A percentile compares a stretch with the other conserved stretches of the same genome.
Conservation (phyloP, 2,888 invertebrate genomes). For the Prosapia bicincta region DNA sequence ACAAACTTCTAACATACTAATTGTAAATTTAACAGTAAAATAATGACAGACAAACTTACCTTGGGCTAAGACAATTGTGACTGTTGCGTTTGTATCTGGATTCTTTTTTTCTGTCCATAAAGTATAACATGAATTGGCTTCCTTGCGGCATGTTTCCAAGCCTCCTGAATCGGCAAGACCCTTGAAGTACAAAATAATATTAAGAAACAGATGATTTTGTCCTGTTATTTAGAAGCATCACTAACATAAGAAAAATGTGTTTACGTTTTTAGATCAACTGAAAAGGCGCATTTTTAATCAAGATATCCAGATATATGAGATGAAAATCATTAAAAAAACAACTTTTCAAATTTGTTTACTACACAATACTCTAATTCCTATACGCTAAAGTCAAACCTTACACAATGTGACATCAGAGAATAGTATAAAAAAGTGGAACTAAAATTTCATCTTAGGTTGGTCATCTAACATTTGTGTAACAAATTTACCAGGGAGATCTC, state of each 20-base stretch:
- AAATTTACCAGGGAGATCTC: too few species aligned
- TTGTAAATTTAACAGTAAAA: too few species aligned
- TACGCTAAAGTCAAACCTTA: too few species aligned
- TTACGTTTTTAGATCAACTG: background rate
- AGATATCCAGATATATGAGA: too few species aligned
- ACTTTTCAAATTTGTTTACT: too few species aligned
- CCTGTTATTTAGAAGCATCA: background rate
- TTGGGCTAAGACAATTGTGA: slow-evolving; percentile 27
- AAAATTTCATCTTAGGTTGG: too few species aligned
- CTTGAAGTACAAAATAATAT: background rate
- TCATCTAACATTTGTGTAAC: too few species aligned
- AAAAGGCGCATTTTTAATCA: background rate
- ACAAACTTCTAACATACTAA: background rate
- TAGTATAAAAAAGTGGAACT: too few species aligned
- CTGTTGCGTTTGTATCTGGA: slow-evolving; percentile 26
- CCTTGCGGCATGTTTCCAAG: slow-evolving; percentile 8
- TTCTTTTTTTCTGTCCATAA: slow-evolving; percentile 31
- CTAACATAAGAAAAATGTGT: background rate
- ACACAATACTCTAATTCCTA: too few species aligned
- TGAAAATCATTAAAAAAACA: too few species aligned
- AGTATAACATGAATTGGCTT: slow-evolving; percentile 30
- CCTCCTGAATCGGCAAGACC: background rate
- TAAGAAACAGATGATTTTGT: background rate
- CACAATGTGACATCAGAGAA: too few species aligned
- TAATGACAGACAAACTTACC: slow-evolving; percentile 15